A percentile compares a stretch with the other conserved stretches of the same genome.
Evolutionary conservation across 2,113 vertebrate genomes (phyloP).

Genomic region (Cyanoderma ruficeps): DNA sequence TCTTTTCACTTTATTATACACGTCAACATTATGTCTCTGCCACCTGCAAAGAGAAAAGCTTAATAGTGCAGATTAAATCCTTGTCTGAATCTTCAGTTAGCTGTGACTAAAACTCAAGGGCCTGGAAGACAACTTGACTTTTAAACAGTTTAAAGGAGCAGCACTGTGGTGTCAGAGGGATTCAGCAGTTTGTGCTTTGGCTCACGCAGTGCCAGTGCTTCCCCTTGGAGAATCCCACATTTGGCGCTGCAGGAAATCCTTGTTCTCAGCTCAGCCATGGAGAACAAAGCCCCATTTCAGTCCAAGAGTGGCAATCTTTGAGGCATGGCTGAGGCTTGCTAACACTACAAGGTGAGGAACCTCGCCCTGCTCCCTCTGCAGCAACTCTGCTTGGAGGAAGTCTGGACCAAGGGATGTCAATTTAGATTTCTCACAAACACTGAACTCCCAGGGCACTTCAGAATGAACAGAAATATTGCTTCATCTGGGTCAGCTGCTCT

Average conservation of each 20-base stretch:
- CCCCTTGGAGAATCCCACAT: background rate
- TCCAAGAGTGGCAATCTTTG: background rate
- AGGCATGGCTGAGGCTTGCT: background rate
- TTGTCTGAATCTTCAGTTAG: conserved; percentile 32
- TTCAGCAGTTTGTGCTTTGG: background rate
- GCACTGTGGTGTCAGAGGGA: background rate
- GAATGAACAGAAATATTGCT: background rate
- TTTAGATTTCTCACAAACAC: background rate
- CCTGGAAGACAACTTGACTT: conserved; percentile 26
- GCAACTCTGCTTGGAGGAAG: background rate
- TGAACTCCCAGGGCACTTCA: background rate
- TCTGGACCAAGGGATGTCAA: background rate
- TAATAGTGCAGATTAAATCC: conserved; percentile 31
- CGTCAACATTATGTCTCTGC: background rate
- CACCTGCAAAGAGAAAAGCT: conserved; percentile 38
- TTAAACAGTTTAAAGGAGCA: conserved; percentile 4
- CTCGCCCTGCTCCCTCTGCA: background rate
- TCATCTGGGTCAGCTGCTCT: background rate
- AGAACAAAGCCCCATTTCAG: background rate
- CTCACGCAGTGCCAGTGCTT: background rate
- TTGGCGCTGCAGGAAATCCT: background rate
- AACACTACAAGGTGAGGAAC: background rate
- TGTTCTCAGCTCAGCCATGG: background rate
- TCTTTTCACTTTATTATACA: background rate
- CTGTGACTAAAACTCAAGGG: conserved; percentile 27